phyloP scores from a whole-genome alignment of 2,888 invertebrate species.

The Gryllus longicercus region DNA sequence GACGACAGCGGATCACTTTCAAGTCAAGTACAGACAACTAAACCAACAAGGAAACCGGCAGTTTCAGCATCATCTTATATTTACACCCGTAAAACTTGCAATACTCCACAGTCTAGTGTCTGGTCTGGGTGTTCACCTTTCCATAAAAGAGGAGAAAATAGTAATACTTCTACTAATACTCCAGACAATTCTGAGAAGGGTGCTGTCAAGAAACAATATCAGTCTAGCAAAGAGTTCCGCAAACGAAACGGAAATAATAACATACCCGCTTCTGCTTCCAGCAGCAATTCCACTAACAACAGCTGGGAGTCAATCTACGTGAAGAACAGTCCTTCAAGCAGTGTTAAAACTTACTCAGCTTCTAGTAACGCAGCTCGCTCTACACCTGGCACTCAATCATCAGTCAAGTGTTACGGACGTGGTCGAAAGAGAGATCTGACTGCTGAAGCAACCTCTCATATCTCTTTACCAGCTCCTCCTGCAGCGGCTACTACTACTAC shows the following conservation, averaged over 20 bases:
- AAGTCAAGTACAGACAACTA: not conserved
- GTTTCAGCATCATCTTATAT: conserved; percentile 24
- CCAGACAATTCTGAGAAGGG: conserved; percentile 24
- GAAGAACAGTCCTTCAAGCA: conserved; percentile 35
- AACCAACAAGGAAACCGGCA: conserved; percentile 23
- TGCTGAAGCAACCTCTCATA: conserved; percentile 25
- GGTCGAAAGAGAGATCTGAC: conserved; percentile 33
- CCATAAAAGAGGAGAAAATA: conserved; percentile 21
- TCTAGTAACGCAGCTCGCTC: conserved; percentile 12
- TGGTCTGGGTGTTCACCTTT: not conserved
- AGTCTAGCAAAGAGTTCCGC: conserved; percentile 47
- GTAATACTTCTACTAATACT: conserved; percentile 12
- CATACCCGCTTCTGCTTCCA: conserved; percentile 29
- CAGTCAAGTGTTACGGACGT: conserved; percentile 29
- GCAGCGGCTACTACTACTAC: not conserved
- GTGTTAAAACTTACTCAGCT: conserved; percentile 36
- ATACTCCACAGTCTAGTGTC: not conserved
- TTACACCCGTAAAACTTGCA: not conserved
- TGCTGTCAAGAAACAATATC: conserved; percentile 26
- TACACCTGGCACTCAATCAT: conserved; percentile 23
- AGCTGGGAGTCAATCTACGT: conserved; percentile 26
- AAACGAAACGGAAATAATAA: conserved; percentile 40
- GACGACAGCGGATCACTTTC: conserved; percentile 18
- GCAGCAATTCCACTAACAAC: conserved; percentile 22
- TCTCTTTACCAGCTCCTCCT: not conserved